Percentiles rank a stretch among this genome's conserved stretches.
Evolutionary conservation across 2,888 invertebrate species (phyloP).

Genomic region (Xylophagus ater): DNA sequence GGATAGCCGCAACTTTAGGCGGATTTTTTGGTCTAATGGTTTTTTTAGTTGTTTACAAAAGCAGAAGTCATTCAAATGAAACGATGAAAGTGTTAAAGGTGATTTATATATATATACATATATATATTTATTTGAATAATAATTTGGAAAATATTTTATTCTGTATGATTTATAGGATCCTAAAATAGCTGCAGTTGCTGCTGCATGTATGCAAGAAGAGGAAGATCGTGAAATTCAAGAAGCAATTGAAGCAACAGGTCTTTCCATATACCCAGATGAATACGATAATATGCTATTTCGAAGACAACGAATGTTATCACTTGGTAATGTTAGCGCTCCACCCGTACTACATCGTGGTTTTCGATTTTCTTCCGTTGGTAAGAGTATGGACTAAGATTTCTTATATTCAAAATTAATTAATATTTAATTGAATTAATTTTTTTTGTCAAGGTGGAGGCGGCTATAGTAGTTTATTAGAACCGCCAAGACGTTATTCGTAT

Average conservation of each 20-base stretch:
- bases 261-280: conserved; percentile 42
- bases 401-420: neutral
- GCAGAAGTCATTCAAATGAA: conserved; percentile 65
- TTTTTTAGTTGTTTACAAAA: conserved; percentile 81
- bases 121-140: neutral
- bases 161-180: conserved; percentile 48
- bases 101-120: neutral
- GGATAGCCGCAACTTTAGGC: conserved; percentile 83
- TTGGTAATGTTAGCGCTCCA: conserved; percentile 56
- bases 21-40: conserved; percentile 88
- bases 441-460: conserved; percentile 44
- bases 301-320: conserved; percentile 48
- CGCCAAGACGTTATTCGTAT: conserved; percentile 51
- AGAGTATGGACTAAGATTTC: conserved; percentile 13
- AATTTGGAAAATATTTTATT: neutral
- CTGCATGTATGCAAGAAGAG: conserved; percentile 62
- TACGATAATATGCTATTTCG: conserved; percentile 41
- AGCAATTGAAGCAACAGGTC: conserved; percentile 56
- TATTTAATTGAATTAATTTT: neutral
- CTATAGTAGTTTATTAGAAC: conserved; percentile 59
- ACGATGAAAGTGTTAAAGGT: conserved; percentile 54
- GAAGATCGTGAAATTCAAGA: conserved; percentile 65
- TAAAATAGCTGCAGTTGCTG: conserved; percentile 65
- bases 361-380: conserved; percentile 50
- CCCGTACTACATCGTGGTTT: conserved; percentile 40